These are phyloP conservation scores for Bettongia penicillata DNA, from an alignment of 2,113 vertebrate genomes.

Conservation along the genomic window DNA sequence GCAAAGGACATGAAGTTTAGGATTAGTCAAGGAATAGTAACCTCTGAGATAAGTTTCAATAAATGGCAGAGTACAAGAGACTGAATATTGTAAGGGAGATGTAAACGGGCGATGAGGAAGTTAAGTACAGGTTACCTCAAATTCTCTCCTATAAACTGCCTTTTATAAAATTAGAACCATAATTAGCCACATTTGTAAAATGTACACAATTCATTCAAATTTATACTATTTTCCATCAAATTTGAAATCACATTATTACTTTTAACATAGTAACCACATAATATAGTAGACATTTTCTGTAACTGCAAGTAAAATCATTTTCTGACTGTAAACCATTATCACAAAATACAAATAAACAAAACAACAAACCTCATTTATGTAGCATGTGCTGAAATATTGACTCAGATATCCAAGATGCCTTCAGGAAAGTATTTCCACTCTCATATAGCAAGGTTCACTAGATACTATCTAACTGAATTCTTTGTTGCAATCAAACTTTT, in stretches of 20 bases:
- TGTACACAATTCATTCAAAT: slow-evolving; percentile 19
- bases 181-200: not conserved
- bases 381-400: not conserved
- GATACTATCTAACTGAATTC: not conserved
- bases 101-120: not conserved
- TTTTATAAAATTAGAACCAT: not conserved
- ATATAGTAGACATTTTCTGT: slow-evolving; percentile 26
- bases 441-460: not conserved
- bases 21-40: not conserved
- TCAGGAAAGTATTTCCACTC: not conserved
- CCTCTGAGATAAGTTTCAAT: not conserved
- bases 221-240: slow-evolving; percentile 44
- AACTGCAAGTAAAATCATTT: not conserved
- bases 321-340: not conserved
- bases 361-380: not conserved
- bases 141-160: not conserved
- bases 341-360: not conserved
- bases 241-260: slow-evolving; percentile 52
- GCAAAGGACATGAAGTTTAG: not conserved
- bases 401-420: not conserved
- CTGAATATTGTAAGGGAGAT: not conserved
- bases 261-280: slow-evolving; percentile 1
- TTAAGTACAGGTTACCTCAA: not conserved
- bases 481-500: not conserved
- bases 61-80: not conserved